Percentiles rank a stretch among this genome's conserved stretches.
These are phyloP conservation scores for Siniperca knerii DNA, from an alignment of 2,113 vertebrate species.

Conservation along the genomic window DNA sequence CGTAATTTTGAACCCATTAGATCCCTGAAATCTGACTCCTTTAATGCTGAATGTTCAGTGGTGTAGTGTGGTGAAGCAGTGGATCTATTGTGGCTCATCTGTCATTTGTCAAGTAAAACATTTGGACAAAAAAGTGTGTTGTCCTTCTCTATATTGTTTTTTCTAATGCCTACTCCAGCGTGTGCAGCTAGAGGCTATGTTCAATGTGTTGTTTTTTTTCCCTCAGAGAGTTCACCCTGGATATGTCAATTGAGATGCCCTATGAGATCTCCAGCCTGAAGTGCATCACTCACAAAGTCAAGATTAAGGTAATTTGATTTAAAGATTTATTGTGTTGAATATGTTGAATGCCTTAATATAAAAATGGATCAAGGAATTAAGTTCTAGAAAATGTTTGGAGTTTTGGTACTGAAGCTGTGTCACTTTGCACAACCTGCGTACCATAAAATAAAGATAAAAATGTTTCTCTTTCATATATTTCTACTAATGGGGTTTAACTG, in stretches of 20 bases:
- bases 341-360: not conserved
- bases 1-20: not conserved
- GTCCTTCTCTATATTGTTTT: not conserved
- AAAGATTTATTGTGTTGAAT: not conserved
- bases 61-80: not conserved
- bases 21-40: not conserved
- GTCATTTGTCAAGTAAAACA: not conserved
- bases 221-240: conserved; percentile 84
- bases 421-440: not conserved
- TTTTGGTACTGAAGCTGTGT: not conserved
- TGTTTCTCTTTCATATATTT: not conserved
- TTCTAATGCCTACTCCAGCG: not conserved
- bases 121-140: not conserved
- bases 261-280: conserved; percentile 81
- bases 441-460: not conserved
- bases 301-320: conserved; percentile 83
- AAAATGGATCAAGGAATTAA: not conserved
- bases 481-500: not conserved
- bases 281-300: conserved; percentile 84
- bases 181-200: not conserved
- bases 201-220: not conserved
- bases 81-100: not conserved
- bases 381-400: not conserved
- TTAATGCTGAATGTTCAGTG: not conserved
- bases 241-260: conserved; percentile 88